Evolutionary conservation across 2,113 vertebrate species (phyloP), one percentile per base, ranked within the genome.

Genomic region (Thamnophis sirtalis): DNA sequence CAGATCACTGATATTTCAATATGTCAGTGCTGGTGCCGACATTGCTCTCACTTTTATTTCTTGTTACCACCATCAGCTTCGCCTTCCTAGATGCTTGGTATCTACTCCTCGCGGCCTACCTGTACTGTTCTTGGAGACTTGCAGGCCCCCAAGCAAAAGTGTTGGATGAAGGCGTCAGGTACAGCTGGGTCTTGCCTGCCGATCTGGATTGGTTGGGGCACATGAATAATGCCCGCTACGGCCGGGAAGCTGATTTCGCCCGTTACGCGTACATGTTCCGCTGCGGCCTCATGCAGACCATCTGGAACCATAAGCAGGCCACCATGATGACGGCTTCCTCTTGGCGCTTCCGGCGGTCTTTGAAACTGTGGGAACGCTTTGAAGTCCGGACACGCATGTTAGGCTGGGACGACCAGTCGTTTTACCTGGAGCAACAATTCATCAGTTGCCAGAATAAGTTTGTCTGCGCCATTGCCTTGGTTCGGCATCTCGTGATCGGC

Each of bases 141-240:
- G 97, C 98, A 88, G 98, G 97, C 94, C 97, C 98, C 26, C 96
- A 97, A 21, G 93, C 98, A 89, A 93, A 87, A 93, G 98, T 98
- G 73, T 97, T 98, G 94, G 97, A 96, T 0, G 98, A 98, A 95
- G 98, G 98, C 90, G 93, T 95, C 5, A 95, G 97, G 2, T 86
- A 95, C 0, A 97, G 98, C 84, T 95, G 97, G 63, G 98, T 99
- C 87, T 97, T 99, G 5, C 98, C 97, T 3, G 97, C 98, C 4
- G 98, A 99, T 95, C 92, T 99, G 94, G 98, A 99, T 96, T 98
- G 97, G 94, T 95, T 99, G 97, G 97, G 98, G 89, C 98, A 99
- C 96, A 99, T 99, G 98, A 99, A 99, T 96, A 99, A 99, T 95
- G 98, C 98, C 28, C 98, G 98, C 73, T 99, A 99, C 94, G 96